phyloP scores from a whole-genome alignment of 2,797 vertebrate genomes.

The Lates japonicus region DNA sequence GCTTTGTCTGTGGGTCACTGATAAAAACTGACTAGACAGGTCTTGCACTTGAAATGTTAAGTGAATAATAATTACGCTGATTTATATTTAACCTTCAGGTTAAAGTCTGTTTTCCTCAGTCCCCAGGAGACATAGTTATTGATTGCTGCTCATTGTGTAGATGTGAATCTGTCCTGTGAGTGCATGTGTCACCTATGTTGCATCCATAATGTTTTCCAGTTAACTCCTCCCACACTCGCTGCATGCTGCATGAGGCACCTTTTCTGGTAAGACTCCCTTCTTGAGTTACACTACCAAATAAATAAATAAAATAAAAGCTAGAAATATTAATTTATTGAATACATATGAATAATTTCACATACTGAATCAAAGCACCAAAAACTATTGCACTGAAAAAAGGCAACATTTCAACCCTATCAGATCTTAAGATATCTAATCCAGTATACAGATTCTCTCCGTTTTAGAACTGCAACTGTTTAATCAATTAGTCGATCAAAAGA shows the following conservation, averaged over 20 bases:
- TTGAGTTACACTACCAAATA: conserved; percentile 70
- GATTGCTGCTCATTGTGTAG: conserved; percentile 48
- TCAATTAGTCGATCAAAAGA: neutral
- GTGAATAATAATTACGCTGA: neutral
- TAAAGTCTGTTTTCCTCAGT: conserved; percentile 51
- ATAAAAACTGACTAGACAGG: conserved; percentile 44
- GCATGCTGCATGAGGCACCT: conserved; percentile 95
- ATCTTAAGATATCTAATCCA: neutral
- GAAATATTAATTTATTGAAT: neutral
- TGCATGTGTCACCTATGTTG: conserved; percentile 86
- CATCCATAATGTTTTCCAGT: conserved; percentile 97
- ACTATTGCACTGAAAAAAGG: neutral
- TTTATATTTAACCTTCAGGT: conserved; percentile 26
- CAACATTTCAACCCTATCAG: neutral
- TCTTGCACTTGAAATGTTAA: conserved; percentile 21
- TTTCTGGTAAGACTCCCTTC: conserved; percentile 92
- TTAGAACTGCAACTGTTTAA: neutral
- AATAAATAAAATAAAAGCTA: neutral
- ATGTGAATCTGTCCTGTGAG: conserved; percentile 68
- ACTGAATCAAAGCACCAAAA: neutral
- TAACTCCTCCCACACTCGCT: conserved; percentile 94
- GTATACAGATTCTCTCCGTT: neutral
- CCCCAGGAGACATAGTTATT: conserved; percentile 34
- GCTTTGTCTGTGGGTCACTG: conserved; percentile 67
- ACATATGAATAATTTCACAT: neutral